Evolutionary conservation across 92 coral and sea anemone species (phyloP), one percentile per base, ranked within the genome.

Genomic region (Zoanthus solanderi): DNA sequence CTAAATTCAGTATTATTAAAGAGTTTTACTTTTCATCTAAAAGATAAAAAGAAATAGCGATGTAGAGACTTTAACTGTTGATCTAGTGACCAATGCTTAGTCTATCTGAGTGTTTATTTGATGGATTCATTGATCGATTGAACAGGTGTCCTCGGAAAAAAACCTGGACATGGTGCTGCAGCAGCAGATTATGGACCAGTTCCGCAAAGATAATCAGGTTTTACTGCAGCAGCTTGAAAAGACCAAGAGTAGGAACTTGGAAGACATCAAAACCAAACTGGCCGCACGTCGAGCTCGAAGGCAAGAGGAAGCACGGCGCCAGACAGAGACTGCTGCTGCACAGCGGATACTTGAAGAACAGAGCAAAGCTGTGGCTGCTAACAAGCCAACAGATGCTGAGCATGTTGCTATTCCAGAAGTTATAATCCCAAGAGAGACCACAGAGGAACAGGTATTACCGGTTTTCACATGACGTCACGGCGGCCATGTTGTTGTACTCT

Each of bases 281-380:
- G 99, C 98, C 23, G 98, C 98, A 29, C 96, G 99, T 65, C 95
- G 91, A n/a, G 99, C 98, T 6, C 96, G 99, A 29, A 94, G 99
- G 73, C 98, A 97, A 75, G 95, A 92, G 42, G 98, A 97, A 79
- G 99, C 99, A 52, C 96, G 99, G 71, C 99, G 97, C 68, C 93
- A 92, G 72, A 92, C 98, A 29, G 99, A 97, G 87, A 97, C 90
- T 37, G 82, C 94, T 44, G 96, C 99, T 84, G 99, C 97, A 50
- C 98, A 96, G 88, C 95, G 96, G 83, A 95, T 97, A 58, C 76
- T 97, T 50, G 99, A 97, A 72, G 99, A 97, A 83, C 99, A 97
- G 87, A 97, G 97, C 84, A 91, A 91, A 90, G 95, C 98, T 73
- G 90, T 97, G 34, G 96, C 95, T 9, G 95, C 98, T 44, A 97